These are phyloP conservation scores for Hystrix cristata DNA, from an alignment of 2,113 vertebrate genomes.

Conservation along the genomic window DNA sequence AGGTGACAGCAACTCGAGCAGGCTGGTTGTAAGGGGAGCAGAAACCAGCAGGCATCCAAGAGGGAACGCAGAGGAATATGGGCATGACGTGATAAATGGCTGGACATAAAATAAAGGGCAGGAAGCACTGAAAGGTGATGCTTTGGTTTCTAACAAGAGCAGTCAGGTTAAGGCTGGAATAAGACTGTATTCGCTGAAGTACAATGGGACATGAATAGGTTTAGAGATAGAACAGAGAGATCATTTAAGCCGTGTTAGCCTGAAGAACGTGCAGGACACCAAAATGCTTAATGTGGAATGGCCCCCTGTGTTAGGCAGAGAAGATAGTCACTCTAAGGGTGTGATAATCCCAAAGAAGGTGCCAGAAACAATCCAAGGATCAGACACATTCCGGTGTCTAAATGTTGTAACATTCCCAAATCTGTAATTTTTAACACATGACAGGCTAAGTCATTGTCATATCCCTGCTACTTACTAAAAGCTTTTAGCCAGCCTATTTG, in stretches of 20 bases:
- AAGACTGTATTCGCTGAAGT: background rate
- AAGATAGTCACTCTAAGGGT: background rate
- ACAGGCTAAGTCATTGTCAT: background rate
- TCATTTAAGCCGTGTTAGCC: background rate
- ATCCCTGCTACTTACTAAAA: background rate
- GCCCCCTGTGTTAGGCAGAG: background rate
- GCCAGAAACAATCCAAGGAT: background rate
- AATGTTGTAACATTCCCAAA: background rate
- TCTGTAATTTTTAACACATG: background rate
- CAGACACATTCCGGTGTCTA: background rate
- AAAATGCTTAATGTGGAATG: background rate
- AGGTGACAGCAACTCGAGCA: background rate
- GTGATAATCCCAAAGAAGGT: background rate
- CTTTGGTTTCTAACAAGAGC: background rate
- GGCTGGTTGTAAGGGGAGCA: background rate
- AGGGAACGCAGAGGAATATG: background rate
- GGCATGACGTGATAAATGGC: too few relatives aligned
- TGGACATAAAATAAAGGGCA: background rate
- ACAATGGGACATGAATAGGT: background rate
- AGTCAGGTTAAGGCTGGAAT: background rate
- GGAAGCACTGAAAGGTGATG: background rate
- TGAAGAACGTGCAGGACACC: background rate
- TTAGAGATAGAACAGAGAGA: background rate
- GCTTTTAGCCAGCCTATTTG: background rate
- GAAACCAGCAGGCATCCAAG: background rate